Base-by-base conservation (phyloP, 2,888 invertebrate species). In the Stenodema calcarata region DNA sequence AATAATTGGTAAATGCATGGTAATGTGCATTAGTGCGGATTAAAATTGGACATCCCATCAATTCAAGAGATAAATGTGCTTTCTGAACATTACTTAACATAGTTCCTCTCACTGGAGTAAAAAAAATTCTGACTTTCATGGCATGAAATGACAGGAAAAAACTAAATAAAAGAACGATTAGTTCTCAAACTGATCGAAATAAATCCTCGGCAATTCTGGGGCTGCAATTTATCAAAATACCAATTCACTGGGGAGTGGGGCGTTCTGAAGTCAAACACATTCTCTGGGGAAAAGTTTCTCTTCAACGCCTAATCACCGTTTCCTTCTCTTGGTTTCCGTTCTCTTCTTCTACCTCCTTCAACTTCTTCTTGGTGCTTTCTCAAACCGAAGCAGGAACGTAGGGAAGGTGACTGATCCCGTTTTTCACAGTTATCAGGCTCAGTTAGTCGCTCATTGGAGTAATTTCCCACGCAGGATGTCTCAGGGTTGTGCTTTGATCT, bases 291-390 rank as follows among this genome's bases (percentile, higher is more conserved):
- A 73, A 73, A 73, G 35, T 73, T 73, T 73, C 73, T 41, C 35
- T 73, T 73, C 35, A 35, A 14, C 30, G 35, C 73, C 73, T 73
- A 73, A 73, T 73, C 73, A 73, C 73, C 73, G 73, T 30, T 73
- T 41, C 73, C 73, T 41, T 35, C 35, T 14, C 23, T 69, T 69
- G 11, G 27, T 4, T n/a, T 11, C n/a, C 69, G n/a, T 2, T 23
- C 28, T 69, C 69, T 28, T 69, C 69, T 23, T 69, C 69, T 1
- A n/a, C 18, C 11, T n/a, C 16, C 54, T 18, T 11, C 54, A 18
- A 54, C 54, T 54, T 16, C 18, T 54, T 54, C 18, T 18, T 54
- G 3, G 23, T 28, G 18, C 69, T 4, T 69, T 28, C 18, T 28
- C 18, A 69, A 69, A 12, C 47, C 12, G 16, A 16, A 47, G 12